Evolutionary conservation across 1,140 invertebrate genomes (phyloP), one percentile per base, ranked within the genome.

Genomic region (Eupristina koningsbergeri): DNA sequence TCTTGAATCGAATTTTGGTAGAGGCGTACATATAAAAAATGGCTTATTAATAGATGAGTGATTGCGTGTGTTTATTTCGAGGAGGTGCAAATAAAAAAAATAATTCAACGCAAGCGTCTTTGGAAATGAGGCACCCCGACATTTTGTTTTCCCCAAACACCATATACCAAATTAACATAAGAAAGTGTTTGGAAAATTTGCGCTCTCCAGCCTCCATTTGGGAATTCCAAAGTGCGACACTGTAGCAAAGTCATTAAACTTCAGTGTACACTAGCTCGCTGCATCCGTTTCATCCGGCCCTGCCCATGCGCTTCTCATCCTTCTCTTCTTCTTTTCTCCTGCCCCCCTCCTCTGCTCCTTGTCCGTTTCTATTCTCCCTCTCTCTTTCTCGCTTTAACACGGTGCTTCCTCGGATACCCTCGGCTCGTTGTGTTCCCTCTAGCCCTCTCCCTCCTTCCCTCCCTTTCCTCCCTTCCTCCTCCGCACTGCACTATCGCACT

Each of bases 211-310:
- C 6, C 36, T 71, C 22, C n/a, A 22, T 74, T 74, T 19, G 13
- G 73, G 22, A 75, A 50, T 53, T 19, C n/a, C 73, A 0, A 7
- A 41, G 45, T 6, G 13, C 45, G 19, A 47, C 45, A 50, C 0
- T 1, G 0, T 17, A 29, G 45, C n/a, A 29, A n/a, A 29, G 11
- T 34, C 61, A 41, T 76, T 61, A 76, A 76, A 76, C 13, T 63
- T 29, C 31, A 63, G 58, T 36, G 34, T 58, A n/a, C 41, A 39
- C 58, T 58, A 15, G 50, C 22, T 34, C n/a, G 53, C 50, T 64
- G 83, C 74, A 84, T 86, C 47, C 36, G 45, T 69, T 84, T 61
- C 47, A 74, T 74, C 50, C 69, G 47, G 22, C 81, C 75, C 61
- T 76, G 39, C 80, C 80, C 73, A 41, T 75, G 29, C 61, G 41